Conservation (phyloP, 2,113 vertebrate species). For the Salvator merianae region DNA sequence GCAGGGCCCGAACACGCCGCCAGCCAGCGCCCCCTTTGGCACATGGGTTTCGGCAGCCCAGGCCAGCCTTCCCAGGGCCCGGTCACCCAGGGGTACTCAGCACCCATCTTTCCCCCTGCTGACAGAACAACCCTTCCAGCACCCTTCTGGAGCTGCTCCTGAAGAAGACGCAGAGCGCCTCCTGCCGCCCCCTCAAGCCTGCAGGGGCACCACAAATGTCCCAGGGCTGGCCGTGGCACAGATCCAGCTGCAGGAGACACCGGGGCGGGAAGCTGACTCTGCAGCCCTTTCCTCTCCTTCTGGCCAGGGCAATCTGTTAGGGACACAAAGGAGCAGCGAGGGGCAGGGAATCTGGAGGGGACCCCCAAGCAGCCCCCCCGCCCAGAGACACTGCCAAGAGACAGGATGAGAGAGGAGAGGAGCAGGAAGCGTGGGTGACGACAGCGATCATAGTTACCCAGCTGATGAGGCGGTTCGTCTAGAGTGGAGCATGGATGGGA, state of each 20-base stretch:
- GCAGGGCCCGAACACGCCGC: too few species aligned
- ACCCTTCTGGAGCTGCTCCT: too few species aligned
- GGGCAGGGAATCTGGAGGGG: not conserved
- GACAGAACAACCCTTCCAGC: too few species aligned
- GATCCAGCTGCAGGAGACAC: not conserved
- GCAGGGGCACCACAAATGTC: not conserved
- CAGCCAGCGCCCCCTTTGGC: too few species aligned
- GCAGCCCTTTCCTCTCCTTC: not conserved
- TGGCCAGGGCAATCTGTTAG: not conserved
- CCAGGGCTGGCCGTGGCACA: not conserved
- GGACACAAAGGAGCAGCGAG: not conserved
- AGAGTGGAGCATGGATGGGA: conserved; percentile 40
- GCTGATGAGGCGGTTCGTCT: conserved; percentile 34
- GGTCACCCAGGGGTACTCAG: too few species aligned
- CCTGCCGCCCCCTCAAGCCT: not conserved
- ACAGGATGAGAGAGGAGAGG: not conserved
- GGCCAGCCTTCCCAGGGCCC: too few species aligned
- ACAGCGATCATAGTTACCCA: conserved; percentile 57
- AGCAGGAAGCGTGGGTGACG: not conserved
- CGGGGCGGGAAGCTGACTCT: too few species aligned
- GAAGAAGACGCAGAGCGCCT: too few species aligned
- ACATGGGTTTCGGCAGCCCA: too few species aligned
- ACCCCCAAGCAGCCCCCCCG: not conserved
- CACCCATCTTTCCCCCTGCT: too few species aligned
- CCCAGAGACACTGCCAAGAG: not conserved